phyloP scores from a whole-genome alignment of 2,797 vertebrate genomes.

The Gymnodraco acuticeps region DNA sequence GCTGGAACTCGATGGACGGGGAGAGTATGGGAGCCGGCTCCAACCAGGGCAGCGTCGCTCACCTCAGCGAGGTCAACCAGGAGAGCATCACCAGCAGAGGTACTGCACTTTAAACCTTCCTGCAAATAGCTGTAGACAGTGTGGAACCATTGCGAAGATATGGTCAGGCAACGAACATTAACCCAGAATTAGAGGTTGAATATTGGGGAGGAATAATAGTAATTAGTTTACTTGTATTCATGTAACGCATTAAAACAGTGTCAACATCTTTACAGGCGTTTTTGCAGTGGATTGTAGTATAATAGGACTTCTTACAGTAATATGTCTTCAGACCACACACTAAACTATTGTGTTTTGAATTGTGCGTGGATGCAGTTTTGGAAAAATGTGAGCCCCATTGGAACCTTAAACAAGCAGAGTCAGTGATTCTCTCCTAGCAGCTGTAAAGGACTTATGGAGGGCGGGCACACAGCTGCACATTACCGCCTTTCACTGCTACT shows the following conservation, averaged over 20 bases:
- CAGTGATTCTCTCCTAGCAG: slow-evolving; percentile 36
- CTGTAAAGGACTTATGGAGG: slow-evolving; percentile 67
- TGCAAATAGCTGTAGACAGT: neutral
- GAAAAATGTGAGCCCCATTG: slow-evolving; percentile 12
- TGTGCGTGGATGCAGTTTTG: slow-evolving; percentile 24
- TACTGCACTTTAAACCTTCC: slow-evolving; percentile 35
- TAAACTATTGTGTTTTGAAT: neutral
- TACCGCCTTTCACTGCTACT: slow-evolving; percentile 32
- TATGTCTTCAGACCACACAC: slow-evolving; percentile 6
- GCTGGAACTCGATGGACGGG: slow-evolving; percentile 96
- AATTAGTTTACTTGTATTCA: neutral
- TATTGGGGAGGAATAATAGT: neutral
- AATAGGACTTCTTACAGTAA: neutral
- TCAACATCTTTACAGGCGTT: neutral
- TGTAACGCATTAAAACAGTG: neutral
- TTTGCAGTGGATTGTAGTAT: neutral
- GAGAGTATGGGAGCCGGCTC: slow-evolving; percentile 94
- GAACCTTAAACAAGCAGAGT: slow-evolving; percentile 37
- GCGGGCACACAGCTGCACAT: slow-evolving; percentile 59
- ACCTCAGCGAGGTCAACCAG: slow-evolving; percentile 94
- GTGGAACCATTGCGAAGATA: neutral
- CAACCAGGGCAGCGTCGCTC: slow-evolving; percentile 91
- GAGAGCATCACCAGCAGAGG: slow-evolving; percentile 91
- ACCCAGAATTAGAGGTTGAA: neutral
- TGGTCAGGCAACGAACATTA: neutral